Conservation (phyloP, 2,797 vertebrate genomes). For the Scomberomorus guttatus region DNA sequence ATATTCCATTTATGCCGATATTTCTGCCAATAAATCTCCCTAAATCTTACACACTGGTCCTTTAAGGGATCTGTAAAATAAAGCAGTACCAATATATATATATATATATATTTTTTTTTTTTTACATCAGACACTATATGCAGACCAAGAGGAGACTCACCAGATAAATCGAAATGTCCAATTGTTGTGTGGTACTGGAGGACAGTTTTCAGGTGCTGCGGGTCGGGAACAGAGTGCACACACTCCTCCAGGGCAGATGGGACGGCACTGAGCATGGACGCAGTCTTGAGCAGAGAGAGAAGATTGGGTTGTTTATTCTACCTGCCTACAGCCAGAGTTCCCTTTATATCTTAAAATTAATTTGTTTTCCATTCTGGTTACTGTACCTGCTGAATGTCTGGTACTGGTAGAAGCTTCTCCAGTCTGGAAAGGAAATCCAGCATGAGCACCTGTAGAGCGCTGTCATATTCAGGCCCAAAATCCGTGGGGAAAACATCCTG, state of each 20-base stretch:
- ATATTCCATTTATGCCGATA: too few relatives aligned
- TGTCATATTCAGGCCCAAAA: conserved; percentile 85
- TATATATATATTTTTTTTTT: too few relatives aligned
- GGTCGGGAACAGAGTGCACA: conserved; percentile 80
- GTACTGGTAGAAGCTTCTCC: conserved; percentile 84
- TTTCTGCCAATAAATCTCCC: too few relatives aligned
- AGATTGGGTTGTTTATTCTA: neutral
- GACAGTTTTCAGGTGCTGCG: conserved; percentile 69
- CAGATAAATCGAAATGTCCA: conserved; percentile 73
- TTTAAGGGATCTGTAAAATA: too few relatives aligned
- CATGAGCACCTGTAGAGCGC: conserved; percentile 86
- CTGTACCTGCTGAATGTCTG: conserved; percentile 83
- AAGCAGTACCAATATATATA: too few relatives aligned
- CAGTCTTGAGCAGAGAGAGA: conserved; percentile 61
- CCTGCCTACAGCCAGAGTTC: neutral
- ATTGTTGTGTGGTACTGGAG: conserved; percentile 69
- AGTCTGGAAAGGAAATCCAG: conserved; percentile 86
- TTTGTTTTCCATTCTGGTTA: neutral
- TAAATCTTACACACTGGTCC: too few relatives aligned
- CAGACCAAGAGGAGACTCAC: conserved; percentile 51
- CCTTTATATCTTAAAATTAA: neutral
- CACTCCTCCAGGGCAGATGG: conserved; percentile 81
- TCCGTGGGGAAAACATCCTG: conserved; percentile 86
- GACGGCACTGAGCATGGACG: conserved; percentile 72
- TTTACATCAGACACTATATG: too few relatives aligned